Base-by-base conservation (phyloP, 2,888 invertebrate species). In the Sisyra nigra region DNA sequence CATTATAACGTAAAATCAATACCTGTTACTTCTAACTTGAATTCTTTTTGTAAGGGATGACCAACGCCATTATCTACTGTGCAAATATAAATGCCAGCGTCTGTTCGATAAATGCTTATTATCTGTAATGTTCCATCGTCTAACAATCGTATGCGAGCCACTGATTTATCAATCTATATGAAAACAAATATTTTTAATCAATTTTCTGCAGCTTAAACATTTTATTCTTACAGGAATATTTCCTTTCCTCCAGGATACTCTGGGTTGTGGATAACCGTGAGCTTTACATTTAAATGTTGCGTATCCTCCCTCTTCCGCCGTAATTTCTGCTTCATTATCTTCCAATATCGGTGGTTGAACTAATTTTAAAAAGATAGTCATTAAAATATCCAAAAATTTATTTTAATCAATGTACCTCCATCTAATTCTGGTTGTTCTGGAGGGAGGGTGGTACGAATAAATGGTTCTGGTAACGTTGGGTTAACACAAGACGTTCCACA, bases 61-160 rank as follows among this genome's bases (percentile, higher is more conserved):
- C 83, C 84, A 18, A 82, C 62, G 2, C 74, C 74, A 61, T 93
- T 93, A 56, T 80, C 77, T 1, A 88, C 93, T 7, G 78, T 71
- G 56, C 93, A 93, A 44, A 83, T 72, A 60, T 93, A 94, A 9
- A 77, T 74, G 31, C 92, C 93, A 17, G 80, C 74, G 61, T 94
- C 93, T 43, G 77, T 76, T 49, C 74, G 76, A 55, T 78, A 77
- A 19, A 88, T 68, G 33, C 83, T 81, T 11, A 86, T 76, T 47
- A 94, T 88, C 60, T 88, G 82, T 42, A 92, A 66, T 2, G 86
- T 76, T 11, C 85, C 84, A 53, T 81, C 80, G 0, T 74, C 66
- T 33, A 75, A 59, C 46, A 87, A 66, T 29, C 77, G 71, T 60
- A 81, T 83, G 45, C 86, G 76, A 17, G 80, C 81, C 48, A 72